A percentile compares a stretch with the other conserved stretches of the same genome.
These are phyloP conservation scores for Theonella swinhoei DNA, from an alignment of 37 sponge, comb jelly and placozoan genomes.

Conservation along the genomic window DNA sequence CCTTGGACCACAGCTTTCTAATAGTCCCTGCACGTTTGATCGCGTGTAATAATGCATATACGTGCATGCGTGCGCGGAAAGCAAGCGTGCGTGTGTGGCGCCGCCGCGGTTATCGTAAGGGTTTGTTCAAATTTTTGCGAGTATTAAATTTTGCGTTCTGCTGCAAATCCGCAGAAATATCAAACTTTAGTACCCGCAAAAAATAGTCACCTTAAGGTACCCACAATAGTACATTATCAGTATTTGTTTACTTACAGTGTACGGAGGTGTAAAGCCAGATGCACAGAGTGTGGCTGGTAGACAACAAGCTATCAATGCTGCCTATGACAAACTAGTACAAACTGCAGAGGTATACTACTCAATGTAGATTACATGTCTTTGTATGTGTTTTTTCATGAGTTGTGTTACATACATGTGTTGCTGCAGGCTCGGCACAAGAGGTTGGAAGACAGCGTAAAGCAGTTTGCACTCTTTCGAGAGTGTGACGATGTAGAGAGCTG, in stretches of 20 bases:
- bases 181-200: too few relatives aligned
- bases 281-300: slow-evolving; percentile 69
- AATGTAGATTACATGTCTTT: too few relatives aligned
- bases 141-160: too few relatives aligned
- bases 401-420: background rate
- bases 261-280: slow-evolving; percentile 26
- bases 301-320: slow-evolving; percentile 72
- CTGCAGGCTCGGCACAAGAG: slow-evolving; percentile 38
- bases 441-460: slow-evolving; percentile 74
- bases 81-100: too few relatives aligned
- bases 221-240: background rate
- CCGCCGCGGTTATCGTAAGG: too few relatives aligned
- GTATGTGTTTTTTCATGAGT: slow-evolving; percentile 1
- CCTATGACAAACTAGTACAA: slow-evolving; percentile 64
- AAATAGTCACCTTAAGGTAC: too few relatives aligned
- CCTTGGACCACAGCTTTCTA: too few relatives aligned
- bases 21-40: too few relatives aligned
- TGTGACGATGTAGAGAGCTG: slow-evolving; percentile 90
- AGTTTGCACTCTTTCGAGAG: slow-evolving; percentile 82
- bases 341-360: slow-evolving; percentile 65
- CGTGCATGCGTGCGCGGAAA: too few relatives aligned
- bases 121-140: too few relatives aligned
- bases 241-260: background rate
- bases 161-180: too few relatives aligned
- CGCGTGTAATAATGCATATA: too few relatives aligned